These are phyloP conservation scores for Saguinus imperator DNA, from an alignment of 2,113 vertebrate species.

Conservation along the genomic window DNA sequence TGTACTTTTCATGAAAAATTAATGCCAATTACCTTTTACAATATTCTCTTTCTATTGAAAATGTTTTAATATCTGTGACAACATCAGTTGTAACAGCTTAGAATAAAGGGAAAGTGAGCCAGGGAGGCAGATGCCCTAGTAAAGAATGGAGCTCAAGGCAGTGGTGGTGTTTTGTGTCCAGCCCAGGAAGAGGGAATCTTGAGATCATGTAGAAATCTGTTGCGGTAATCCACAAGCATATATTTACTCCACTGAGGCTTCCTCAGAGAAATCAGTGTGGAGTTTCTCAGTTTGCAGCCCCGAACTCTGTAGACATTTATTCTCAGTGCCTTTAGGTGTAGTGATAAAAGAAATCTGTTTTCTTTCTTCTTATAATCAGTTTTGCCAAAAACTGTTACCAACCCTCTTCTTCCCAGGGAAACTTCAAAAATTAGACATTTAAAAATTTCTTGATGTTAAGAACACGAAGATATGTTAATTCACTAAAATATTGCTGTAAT, in stretches of 20 bases:
- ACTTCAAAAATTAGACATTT: neutral
- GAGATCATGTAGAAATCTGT: neutral
- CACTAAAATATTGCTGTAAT: neutral
- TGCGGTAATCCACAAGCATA: neutral
- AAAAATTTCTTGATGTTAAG: neutral
- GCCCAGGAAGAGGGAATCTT: neutral
- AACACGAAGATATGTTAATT: neutral
- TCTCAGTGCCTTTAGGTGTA: neutral
- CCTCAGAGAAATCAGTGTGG: neutral
- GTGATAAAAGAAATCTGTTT: constrained; percentile 7
- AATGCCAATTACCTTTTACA: neutral
- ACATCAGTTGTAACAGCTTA: neutral
- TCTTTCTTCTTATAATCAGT: neutral
- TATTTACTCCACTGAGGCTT: neutral
- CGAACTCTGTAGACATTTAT: neutral
- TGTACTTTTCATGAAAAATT: neutral
- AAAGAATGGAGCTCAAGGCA: neutral
- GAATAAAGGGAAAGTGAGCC: neutral
- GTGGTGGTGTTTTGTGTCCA: neutral
- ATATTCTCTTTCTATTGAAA: constrained; percentile 5
- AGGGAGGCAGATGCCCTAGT: neutral
- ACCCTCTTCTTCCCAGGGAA: neutral
- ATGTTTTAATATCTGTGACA: neutral
- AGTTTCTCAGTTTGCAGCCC: neutral
- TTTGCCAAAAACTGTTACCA: neutral